Base-by-base conservation (phyloP, 2,888 invertebrate species). In the Eustalomyia histrio region DNA sequence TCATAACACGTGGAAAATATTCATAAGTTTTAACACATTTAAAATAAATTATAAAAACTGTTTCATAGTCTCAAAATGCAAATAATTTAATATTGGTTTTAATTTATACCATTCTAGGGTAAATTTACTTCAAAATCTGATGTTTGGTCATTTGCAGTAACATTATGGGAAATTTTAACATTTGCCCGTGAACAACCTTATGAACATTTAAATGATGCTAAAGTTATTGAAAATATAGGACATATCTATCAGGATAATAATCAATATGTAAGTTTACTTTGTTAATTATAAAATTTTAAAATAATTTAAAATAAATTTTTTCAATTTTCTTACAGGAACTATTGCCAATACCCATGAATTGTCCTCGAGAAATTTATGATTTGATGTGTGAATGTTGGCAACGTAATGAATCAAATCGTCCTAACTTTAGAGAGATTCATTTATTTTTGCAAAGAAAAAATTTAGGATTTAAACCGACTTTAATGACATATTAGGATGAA, bases 361-460 rank as follows among this genome's bases (percentile, higher is more conserved):
- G 96, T 89, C 95, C 96, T 35, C 94, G 95, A 87, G 96, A 97
- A 90, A 95, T 97, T 86, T 96, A 94, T 91, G 96, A 96, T 89
- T 91, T 97, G 87, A 95, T 97, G 95, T 92, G 94, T 86, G 96
- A 97, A 88, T 97, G 96, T 89, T 97, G 96, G 96, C 95, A 95
- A 88, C 92, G 95, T 68, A 94, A 94, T 88, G 95, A 95, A 86
- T 92, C 92, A 52, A 94, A 94, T 90, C 92, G 96, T 75, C 96
- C 96, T 58, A 94, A 93, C 86, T 97, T 97, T 91, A 92, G 94
- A 80, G 96, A 97, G 90, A 96, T 97, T 86, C 95, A 96, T 91
- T 92, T 96, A 90, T 97, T 97, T 91, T 92, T 96, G 83, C 95
- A 95, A 89, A 92, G 95, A 86, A 95, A 95, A 90, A 95, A 95